A percentile compares a stretch with the other conserved stretches of the same genome.
Evolutionary conservation across 1,140 invertebrate genomes (phyloP).

Genomic region (Microvelia longipes): DNA sequence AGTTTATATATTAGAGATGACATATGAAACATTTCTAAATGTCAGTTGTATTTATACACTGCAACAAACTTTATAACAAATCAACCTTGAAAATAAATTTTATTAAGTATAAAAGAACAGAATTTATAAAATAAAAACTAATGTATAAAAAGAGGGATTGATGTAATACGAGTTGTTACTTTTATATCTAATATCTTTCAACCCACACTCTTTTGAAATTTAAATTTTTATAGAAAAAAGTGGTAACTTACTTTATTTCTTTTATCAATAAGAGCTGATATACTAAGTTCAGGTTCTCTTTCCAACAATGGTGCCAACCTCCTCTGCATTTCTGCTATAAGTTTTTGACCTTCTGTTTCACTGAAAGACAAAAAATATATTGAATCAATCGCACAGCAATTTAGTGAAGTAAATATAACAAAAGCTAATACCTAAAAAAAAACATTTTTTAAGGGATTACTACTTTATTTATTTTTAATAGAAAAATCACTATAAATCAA

Average conservation of each 20-base stretch:
- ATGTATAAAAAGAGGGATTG: too few relatives aligned
- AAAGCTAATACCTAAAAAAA: background rate
- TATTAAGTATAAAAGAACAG: too few relatives aligned
- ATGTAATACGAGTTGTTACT: too few relatives aligned
- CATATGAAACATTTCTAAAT: too few relatives aligned
- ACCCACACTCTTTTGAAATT: too few relatives aligned
- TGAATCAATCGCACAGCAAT: background rate
- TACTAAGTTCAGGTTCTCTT: background rate
- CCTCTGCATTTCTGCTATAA: slow-evolving; percentile 54
- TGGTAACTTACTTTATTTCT: background rate
- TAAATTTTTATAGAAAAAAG: too few relatives aligned
- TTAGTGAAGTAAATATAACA: background rate
- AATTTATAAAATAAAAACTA: too few relatives aligned
- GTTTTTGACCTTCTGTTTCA: slow-evolving; percentile 47
- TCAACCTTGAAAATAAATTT: too few relatives aligned
- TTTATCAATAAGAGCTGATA: background rate
- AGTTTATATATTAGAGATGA: too few relatives aligned
- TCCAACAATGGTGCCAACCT: slow-evolving; percentile 43
- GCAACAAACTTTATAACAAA: too few relatives aligned
- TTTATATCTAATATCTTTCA: too few relatives aligned
- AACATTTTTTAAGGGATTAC: background rate
- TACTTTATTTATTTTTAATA: background rate
- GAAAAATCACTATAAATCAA: background rate
- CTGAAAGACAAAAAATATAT: slow-evolving; percentile 20
- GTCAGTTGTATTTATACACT: too few relatives aligned